Percentiles rank a stretch among this genome's conserved stretches.
Evolutionary conservation across 2,797 vertebrate species (phyloP).

Genomic region (Capromys pilorides): DNA sequence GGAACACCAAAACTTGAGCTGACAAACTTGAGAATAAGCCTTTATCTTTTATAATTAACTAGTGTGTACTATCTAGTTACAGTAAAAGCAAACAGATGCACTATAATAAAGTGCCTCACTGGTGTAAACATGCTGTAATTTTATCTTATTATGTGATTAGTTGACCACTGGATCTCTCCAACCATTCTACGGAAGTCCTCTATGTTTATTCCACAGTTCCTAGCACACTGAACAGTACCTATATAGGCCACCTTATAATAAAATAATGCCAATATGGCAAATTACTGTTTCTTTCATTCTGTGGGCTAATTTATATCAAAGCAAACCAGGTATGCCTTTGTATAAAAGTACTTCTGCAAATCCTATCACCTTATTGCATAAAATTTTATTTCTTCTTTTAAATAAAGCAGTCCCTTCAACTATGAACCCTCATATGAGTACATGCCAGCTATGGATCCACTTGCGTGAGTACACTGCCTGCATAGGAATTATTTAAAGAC

Average conservation of each 20-base stretch:
- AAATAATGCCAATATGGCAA: not conserved
- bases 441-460: not conserved
- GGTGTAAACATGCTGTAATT: not conserved
- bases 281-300: not conserved
- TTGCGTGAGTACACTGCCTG: not conserved
- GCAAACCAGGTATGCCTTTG: not conserved
- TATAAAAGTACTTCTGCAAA: not conserved
- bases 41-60: not conserved
- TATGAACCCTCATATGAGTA: not conserved
- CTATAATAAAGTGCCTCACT: not conserved
- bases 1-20: not conserved
- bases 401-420: constrained; percentile 1
- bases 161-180: not conserved
- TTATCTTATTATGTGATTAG: not conserved
- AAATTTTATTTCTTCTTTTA: constrained; percentile 39
- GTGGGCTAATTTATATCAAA: not conserved
- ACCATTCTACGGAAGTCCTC: not conserved
- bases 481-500: not conserved
- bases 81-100: not conserved
- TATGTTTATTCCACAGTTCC: not conserved
- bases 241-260: not conserved
- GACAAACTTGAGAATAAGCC: not conserved
- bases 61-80: not conserved
- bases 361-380: not conserved
- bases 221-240: not conserved